Percentiles rank a stretch among this genome's conserved stretches.
phyloP scores from a whole-genome alignment of 2,888 invertebrate species.

The Plagodis pulveraria region DNA sequence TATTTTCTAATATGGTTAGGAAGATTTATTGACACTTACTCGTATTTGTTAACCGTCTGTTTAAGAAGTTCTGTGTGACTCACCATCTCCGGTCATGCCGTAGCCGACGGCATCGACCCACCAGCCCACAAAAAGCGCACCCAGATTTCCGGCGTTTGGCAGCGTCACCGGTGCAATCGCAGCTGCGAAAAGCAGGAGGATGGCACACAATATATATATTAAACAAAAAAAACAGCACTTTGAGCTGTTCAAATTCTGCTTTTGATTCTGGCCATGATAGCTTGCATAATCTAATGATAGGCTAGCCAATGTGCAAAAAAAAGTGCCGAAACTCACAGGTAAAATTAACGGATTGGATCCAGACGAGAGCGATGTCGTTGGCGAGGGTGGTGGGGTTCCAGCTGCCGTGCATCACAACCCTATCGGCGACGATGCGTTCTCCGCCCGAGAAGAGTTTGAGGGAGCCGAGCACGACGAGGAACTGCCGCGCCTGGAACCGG shows the following conservation, averaged over 20 bases:
- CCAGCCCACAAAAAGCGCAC: conserved; percentile 47
- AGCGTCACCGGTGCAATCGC: conserved; percentile 52
- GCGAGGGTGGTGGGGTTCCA: too few relatives aligned
- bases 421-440: conserved; percentile 40
- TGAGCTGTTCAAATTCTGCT: too few relatives aligned
- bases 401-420: conserved; percentile 41
- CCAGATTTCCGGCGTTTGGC: conserved; percentile 41
- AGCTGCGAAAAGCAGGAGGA: conserved; percentile 37
- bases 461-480: conserved; percentile 51
- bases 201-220: too few relatives aligned
- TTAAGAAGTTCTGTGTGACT: too few relatives aligned
- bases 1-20: too few relatives aligned
- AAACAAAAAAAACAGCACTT: too few relatives aligned
- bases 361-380: conserved; percentile 45
- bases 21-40: too few relatives aligned
- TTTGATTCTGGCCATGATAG: too few relatives aligned
- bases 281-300: too few relatives aligned
- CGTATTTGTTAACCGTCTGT: too few relatives aligned
- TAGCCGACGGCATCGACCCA: conserved; percentile 54
- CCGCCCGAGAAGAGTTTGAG: conserved; percentile 46
- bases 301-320: too few relatives aligned
- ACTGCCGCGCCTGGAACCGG: conserved; percentile 45
- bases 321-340: conserved; percentile 41
- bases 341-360: conserved; percentile 31
- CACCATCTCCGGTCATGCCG: conserved; percentile 55